These are phyloP conservation scores for Nomada fucata DNA, from an alignment of 2,888 invertebrate species.

Conservation along the genomic window DNA sequence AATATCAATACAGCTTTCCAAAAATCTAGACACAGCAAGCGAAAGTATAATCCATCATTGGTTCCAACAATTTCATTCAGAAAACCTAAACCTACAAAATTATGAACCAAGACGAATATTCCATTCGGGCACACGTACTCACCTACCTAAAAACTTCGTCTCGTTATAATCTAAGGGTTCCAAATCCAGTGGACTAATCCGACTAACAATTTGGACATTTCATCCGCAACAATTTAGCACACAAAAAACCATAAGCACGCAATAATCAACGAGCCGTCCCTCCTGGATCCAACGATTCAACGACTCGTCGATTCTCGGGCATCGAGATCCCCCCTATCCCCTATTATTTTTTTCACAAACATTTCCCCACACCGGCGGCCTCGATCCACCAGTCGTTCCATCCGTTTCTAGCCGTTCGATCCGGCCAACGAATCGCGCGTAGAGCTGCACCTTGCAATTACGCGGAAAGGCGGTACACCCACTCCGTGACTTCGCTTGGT, in stretches of 20 bases:
- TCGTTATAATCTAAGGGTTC: too few relatives aligned
- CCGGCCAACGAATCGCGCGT: constrained; percentile 66
- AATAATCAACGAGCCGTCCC: not conserved
- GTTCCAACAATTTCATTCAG: too few relatives aligned
- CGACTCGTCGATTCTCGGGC: not conserved
- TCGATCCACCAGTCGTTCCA: constrained; percentile 23
- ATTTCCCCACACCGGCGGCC: constrained; percentile 20
- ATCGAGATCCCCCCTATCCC: not conserved
- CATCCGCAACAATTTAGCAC: too few relatives aligned
- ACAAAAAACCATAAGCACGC: not conserved
- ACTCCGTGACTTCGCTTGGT: constrained; percentile 57
- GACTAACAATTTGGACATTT: too few relatives aligned
- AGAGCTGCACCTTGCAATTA: constrained; percentile 73
- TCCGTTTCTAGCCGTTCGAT: constrained; percentile 53
- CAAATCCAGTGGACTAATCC: too few relatives aligned
- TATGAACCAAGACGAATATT: too few relatives aligned
- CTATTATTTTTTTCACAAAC: constrained; percentile 3
- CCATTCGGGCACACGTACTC: too few relatives aligned
- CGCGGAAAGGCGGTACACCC: constrained; percentile 72
- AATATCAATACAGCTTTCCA: too few relatives aligned
- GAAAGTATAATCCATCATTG: too few relatives aligned
- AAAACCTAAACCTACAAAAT: too few relatives aligned
- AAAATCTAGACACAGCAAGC: too few relatives aligned
- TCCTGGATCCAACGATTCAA: not conserved
- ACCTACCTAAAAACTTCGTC: too few relatives aligned